These are phyloP conservation scores for Drosophila eohydei DNA, from an alignment of 2,888 invertebrate genomes.

Conservation along the genomic window DNA sequence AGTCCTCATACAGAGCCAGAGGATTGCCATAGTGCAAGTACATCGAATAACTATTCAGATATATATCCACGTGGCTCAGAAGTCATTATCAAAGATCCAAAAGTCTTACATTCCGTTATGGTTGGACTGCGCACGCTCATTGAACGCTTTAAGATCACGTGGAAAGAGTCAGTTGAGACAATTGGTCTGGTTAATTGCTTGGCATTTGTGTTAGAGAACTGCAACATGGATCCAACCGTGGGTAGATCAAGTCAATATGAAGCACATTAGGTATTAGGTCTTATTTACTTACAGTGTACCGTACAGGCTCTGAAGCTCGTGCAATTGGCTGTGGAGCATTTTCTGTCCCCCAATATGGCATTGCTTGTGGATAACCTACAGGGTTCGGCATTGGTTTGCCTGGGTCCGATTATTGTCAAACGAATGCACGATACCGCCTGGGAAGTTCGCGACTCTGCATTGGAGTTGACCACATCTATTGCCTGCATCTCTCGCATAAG, in stretches of 20 bases:
- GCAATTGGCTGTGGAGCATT: slow-evolving; percentile 89
- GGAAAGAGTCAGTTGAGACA: slow-evolving; percentile 92
- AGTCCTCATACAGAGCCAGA: slow-evolving; percentile 35
- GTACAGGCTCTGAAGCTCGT: slow-evolving; percentile 90
- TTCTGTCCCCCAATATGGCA: slow-evolving; percentile 91
- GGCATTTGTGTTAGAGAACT: slow-evolving; percentile 86
- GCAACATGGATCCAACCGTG: slow-evolving; percentile 86
- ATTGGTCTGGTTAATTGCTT: slow-evolving; percentile 87
- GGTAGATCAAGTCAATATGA: slow-evolving; percentile 27
- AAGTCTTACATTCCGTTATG: slow-evolving; percentile 88
- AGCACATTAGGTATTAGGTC: background rate
- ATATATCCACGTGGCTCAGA: slow-evolving; percentile 77
- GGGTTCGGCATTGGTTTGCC: slow-evolving; percentile 88
- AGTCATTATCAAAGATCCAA: slow-evolving; percentile 85
- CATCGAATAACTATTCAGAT: slow-evolving; percentile 53
- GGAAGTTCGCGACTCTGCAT: slow-evolving; percentile 92
- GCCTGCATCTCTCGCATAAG: slow-evolving; percentile 89
- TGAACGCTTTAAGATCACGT: slow-evolving; percentile 89
- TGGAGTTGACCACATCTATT: slow-evolving; percentile 90
- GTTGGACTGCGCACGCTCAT: slow-evolving; percentile 88
- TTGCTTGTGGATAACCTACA: slow-evolving; percentile 89
- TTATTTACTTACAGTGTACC: slow-evolving; percentile 86
- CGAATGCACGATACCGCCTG: slow-evolving; percentile 90
- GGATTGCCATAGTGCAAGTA: slow-evolving; percentile 55
- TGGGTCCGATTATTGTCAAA: slow-evolving; percentile 89